Conservation (phyloP, 1,140 invertebrate genomes). For the Drosophila pectinifera region DNA sequence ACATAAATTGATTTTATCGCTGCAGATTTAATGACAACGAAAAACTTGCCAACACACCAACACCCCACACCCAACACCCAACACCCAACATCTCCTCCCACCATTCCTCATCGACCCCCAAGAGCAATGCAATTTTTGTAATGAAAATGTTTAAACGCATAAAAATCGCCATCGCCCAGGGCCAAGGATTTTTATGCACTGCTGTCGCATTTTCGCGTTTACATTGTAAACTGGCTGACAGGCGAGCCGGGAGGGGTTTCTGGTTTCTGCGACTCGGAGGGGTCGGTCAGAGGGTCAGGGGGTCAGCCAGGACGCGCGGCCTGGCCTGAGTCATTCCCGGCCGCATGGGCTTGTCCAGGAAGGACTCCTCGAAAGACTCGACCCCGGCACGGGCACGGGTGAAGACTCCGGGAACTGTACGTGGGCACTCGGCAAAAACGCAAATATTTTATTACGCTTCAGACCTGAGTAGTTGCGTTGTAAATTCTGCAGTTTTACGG, state of each 20-base stretch:
- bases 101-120: background rate
- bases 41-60: constrained; percentile 47
- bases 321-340: constrained; percentile 67
- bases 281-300: background rate
- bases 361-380: constrained; percentile 31
- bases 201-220: constrained; percentile 81
- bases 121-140: constrained; percentile 79
- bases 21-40: constrained; percentile 80
- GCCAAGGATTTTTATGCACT: constrained; percentile 79
- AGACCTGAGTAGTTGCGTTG: constrained; percentile 83
- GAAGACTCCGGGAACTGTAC: constrained; percentile 34
- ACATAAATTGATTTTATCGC: constrained; percentile 83
- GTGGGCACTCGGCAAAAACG: constrained; percentile 71
- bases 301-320: background rate
- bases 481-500: constrained; percentile 84
- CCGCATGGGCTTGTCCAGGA: constrained; percentile 62
- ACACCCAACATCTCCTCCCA: background rate
- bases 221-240: constrained; percentile 83
- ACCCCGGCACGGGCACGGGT: constrained; percentile 21
- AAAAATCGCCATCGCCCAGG: constrained; percentile 72
- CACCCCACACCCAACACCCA: no score
- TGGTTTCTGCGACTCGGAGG: no score
- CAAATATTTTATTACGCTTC: constrained; percentile 84
- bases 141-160: constrained; percentile 83
- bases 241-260: constrained; percentile 15